Conservation (phyloP, 2,113 vertebrate genomes). For the Sakesphorus luctuosus region DNA sequence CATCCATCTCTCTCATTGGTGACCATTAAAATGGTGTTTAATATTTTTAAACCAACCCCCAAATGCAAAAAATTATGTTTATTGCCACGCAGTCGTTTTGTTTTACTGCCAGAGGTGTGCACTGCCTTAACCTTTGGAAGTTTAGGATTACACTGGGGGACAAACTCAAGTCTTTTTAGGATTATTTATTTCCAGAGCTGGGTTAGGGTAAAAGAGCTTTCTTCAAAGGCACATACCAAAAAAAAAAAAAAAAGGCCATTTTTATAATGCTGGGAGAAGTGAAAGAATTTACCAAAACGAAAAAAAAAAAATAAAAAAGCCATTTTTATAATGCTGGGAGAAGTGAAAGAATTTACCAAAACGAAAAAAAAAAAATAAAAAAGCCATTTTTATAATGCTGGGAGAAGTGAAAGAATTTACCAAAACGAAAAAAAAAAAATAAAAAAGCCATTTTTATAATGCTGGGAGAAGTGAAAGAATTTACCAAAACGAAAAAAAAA, state of each 20-base stretch:
- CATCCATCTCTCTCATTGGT: background rate
- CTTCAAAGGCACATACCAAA: background rate
- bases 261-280: conserved; percentile 6
- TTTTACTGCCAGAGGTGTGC: background rate
- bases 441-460: no score
- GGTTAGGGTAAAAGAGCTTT: background rate
- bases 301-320: no score
- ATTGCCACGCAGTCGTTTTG: accelerated
- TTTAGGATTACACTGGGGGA: background rate
- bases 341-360: background rate
- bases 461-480: background rate
- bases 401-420: no score
- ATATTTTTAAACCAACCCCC: background rate
- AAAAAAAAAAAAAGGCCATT: background rate
- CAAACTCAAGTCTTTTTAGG: background rate
- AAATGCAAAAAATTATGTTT: background rate
- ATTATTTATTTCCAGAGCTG: background rate
- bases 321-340: no score
- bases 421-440: background rate
- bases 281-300: no score
- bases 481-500: background rate
- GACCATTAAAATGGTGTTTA: background rate
- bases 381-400: no score
- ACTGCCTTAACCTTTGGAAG: background rate
- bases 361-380: background rate